Evolutionary conservation across 1,140 invertebrate species (phyloP), one percentile per base, ranked within the genome.

Genomic region (Campodea augens): DNA sequence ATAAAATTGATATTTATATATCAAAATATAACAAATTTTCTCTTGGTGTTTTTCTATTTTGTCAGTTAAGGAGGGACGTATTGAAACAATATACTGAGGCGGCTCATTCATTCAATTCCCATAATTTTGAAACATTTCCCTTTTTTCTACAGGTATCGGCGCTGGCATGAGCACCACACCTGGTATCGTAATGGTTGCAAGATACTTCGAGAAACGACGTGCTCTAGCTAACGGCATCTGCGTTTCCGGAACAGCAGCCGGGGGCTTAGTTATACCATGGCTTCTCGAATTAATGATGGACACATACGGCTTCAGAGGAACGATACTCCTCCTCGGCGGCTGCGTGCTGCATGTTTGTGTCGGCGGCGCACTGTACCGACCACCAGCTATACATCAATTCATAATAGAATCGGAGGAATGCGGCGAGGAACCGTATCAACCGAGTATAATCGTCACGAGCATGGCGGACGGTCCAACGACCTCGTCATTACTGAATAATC

Each of bases 321-420:
- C 78, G 1, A 68, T 84, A 4, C 60, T 86, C 0, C 60, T 86
- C 2, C 57, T 84, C 18, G 79, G 79, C 5, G 78, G 72, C 7
- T 75, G 80, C n/a, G 78, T 81, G 72, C 61, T 84, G 1, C 78
- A 84, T 54, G 75, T 81, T 2, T 78, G 78, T 41, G 71, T 77
- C 1, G 74, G 75, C 4, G 78, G 78, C 0, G 72, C 74, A 0
- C 60, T 84, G 0, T 82, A 80, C 53, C 67, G 77, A 7, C 72
- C 74, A 0, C 48, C 75, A 2, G 55, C 56, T 41, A 38, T 49
- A 10, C 55, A 56, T 38, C 51, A 52, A n/a, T 29, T 36, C 10
- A 53, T 54, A 15, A 29, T 52, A 5, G 51, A 47, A 44, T 12
- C 2, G 15, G 38, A 41, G 5, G 37, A 21, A 18, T 32, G 22